Evolutionary conservation across 2,888 invertebrate genomes (phyloP), one percentile per base, ranked within the genome.

Genomic region (Agrochola lota): DNA sequence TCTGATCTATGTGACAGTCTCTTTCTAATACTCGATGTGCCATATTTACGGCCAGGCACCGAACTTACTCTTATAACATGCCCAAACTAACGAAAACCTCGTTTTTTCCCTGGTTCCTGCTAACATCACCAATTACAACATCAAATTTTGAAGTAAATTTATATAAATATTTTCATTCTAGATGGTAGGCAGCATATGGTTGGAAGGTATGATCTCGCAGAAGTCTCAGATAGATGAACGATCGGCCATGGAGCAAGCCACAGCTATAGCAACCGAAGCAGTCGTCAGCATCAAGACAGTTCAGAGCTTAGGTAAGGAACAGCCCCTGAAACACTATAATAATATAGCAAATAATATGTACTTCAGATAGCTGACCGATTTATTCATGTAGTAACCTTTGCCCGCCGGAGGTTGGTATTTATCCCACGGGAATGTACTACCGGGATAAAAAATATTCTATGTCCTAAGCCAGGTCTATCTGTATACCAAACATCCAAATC

Each of bases 241-340:
- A 55, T 94, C 94, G 4, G 97, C 97, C 2, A 97, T 97, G 96
- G 97, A 98, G 82, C 93, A 96, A 0, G 97, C 97, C 0, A 97
- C 97, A 11, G 95, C 97, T 75, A 97, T 98, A 35, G 98, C 98
- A 2, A 97, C 97, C 0, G 98, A 98, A 91, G 97, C 97, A 0
- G 97, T 98, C 43, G 97, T 97, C 80, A 97, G 98, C 87, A 97
- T 98, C 75, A 96, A 97, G 87, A 98, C 98, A 3, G 97, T 97
- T 1, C 97, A 97, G 68, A 97, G 97, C 88, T 95, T 97, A 79
- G 97, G 97, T 93, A 96, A 95, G 52, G 23, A 69, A n/a, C 3
- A 15, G 68, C 17, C 17, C 8, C 23, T 15, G 30, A 17, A 68
- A 49, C 46, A 67, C 30, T 30, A 49, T 67, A 23, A 67, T 46